These are phyloP conservation scores for Sminthopsis crassicaudata DNA, from an alignment of 2,113 vertebrate genomes.

Conservation along the genomic window DNA sequence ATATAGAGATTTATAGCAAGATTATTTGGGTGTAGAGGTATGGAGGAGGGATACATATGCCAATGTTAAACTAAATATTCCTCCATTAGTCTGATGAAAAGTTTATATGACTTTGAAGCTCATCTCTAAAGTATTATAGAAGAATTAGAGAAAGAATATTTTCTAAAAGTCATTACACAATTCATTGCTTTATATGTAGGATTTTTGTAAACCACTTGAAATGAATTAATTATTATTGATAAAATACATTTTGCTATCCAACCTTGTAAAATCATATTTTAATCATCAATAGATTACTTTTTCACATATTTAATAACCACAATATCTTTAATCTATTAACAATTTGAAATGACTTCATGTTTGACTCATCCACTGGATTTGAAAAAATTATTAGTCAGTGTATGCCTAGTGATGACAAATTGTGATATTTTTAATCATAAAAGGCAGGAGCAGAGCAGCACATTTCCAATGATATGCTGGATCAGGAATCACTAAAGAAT, in stretches of 20 bases:
- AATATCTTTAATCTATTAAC: slow-evolving; percentile 56
- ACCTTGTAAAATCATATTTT: slow-evolving; percentile 63
- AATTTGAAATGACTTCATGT: slow-evolving; percentile 33
- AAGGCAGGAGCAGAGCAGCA: slow-evolving; percentile 20
- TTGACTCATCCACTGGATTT: slow-evolving; percentile 24
- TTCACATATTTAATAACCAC: slow-evolving; percentile 36
- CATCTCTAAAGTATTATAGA: slow-evolving; percentile 53
- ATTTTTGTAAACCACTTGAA: slow-evolving; percentile 77
- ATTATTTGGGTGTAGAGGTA: background rate
- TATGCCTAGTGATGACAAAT: slow-evolving; percentile 50
- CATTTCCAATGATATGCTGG: slow-evolving; percentile 37
- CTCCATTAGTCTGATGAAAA: slow-evolving; percentile 24
- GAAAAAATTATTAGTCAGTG: slow-evolving; percentile 61
- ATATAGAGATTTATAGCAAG: background rate
- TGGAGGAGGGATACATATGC: background rate
- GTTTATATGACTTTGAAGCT: slow-evolving; percentile 74
- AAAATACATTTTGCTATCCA: slow-evolving; percentile 70
- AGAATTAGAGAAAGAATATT: slow-evolving; percentile 37
- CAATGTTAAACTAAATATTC: background rate
- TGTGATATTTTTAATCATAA: slow-evolving; percentile 38
- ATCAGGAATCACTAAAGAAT: slow-evolving; percentile 32
- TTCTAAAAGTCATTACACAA: slow-evolving; percentile 73
- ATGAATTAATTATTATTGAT: slow-evolving; percentile 70
- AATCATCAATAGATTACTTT: slow-evolving; percentile 45
- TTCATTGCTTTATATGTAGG: slow-evolving; percentile 70